phyloP scores from a whole-genome alignment of 1,140 invertebrate genomes.

The Cherax destructor region DNA sequence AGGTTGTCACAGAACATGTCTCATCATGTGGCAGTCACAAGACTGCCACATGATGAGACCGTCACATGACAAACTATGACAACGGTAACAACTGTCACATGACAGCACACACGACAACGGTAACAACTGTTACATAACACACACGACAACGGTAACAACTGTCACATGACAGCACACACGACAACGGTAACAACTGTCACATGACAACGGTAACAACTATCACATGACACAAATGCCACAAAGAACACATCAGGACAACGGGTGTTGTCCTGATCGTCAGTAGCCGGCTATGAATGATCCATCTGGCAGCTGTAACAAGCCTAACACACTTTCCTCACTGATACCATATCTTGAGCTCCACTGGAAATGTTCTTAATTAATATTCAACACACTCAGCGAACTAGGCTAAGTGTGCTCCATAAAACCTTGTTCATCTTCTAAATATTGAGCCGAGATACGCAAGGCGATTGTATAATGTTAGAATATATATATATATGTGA shows the following conservation, averaged over 20 bases:
- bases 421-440: too few relatives aligned
- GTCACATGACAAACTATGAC: too few relatives aligned
- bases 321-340: neutral
- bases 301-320: constrained; percentile 48
- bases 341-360: neutral
- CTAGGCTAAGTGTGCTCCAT: too few relatives aligned
- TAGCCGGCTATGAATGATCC: constrained; percentile 30
- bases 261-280: neutral
- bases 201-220: neutral
- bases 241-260: neutral
- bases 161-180: neutral
- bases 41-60: too few relatives aligned
- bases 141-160: neutral
- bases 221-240: neutral
- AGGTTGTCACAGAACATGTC: too few relatives aligned
- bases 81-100: too few relatives aligned
- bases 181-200: neutral
- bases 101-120: too few relatives aligned
- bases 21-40: too few relatives aligned
- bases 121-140: neutral
- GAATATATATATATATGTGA: neutral
- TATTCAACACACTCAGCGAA: too few relatives aligned
- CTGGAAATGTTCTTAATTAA: too few relatives aligned
- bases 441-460: neutral
- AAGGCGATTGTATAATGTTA: neutral